phyloP scores from a whole-genome alignment of 2,113 vertebrate genomes.

The Platysteira castanea region DNA sequence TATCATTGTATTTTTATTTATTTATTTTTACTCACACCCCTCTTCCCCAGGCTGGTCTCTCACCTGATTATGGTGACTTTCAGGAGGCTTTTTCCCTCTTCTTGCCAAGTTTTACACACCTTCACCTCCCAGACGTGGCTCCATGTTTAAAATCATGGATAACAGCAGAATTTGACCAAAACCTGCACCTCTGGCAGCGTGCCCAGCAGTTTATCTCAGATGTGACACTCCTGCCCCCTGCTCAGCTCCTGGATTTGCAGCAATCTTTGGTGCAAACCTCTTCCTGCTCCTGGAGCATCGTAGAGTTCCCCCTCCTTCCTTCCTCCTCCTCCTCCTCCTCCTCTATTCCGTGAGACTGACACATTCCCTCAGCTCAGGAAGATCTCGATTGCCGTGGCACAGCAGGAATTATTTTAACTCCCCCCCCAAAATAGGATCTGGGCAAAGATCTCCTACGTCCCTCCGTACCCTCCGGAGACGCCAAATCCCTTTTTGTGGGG shows the following conservation, averaged over 20 bases:
- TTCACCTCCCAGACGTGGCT: neutral
- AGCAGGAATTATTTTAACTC: conserved; percentile 24
- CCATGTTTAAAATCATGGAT: rapidly evolving
- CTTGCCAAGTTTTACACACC: neutral
- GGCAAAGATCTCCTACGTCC: neutral
- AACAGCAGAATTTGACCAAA: neutral
- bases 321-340: neutral
- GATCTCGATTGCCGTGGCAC: neutral
- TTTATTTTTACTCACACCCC: neutral
- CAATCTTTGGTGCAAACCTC: neutral
- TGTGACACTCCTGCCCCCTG: neutral
- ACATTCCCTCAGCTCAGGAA: neutral
- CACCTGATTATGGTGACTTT: neutral
- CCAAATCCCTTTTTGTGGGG: neutral
- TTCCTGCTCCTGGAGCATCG: neutral
- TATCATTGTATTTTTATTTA: neutral
- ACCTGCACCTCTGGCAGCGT: neutral
- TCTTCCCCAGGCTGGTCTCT: neutral
- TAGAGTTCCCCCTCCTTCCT: neutral
- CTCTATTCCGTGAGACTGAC: neutral
- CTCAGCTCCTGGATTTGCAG: neutral
- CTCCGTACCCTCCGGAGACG: neutral
- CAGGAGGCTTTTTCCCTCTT: neutral
- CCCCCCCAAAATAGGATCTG: conserved; percentile 38
- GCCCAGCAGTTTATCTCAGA: neutral